Conservation (phyloP, 2,797 vertebrate species). For the Neosalanx taihuensis region DNA sequence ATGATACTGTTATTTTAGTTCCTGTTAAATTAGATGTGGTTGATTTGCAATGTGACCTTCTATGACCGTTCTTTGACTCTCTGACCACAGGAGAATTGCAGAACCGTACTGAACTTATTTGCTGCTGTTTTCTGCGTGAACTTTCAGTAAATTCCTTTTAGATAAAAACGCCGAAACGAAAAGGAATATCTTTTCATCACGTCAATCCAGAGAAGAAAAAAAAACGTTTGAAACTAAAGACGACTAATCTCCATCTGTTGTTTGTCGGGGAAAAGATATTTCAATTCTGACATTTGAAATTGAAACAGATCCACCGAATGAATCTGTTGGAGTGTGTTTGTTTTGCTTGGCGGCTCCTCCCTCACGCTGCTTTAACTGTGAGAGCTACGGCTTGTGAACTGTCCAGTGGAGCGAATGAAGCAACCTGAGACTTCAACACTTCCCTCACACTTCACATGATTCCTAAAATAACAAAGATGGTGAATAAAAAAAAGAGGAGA, state of each 20-base stretch:
- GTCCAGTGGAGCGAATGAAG: neutral
- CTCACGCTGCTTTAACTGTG: neutral
- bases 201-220: no score
- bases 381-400: neutral
- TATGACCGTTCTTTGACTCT: no score
- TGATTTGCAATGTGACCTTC: no score
- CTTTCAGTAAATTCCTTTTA: no score
- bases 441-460: neutral
- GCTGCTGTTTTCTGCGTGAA: no score
- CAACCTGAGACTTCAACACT: neutral
- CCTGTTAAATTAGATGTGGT: no score
- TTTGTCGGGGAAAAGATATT: neutral
- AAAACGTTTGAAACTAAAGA: neutral
- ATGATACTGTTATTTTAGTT: no score
- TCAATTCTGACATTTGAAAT: neutral
- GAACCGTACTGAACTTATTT: no score
- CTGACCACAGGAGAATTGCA: no score
- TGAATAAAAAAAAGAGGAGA: neutral
- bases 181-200: no score
- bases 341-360: neutral
- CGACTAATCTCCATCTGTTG: neutral
- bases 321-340: neutral
- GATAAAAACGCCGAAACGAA: no score
- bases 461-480: slow-evolving; percentile 4
- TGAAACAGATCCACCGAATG: neutral